Evolutionary conservation across 2,113 vertebrate genomes (phyloP), one percentile per base, ranked within the genome.

Genomic region (Neopipo cinnamomea): DNA sequence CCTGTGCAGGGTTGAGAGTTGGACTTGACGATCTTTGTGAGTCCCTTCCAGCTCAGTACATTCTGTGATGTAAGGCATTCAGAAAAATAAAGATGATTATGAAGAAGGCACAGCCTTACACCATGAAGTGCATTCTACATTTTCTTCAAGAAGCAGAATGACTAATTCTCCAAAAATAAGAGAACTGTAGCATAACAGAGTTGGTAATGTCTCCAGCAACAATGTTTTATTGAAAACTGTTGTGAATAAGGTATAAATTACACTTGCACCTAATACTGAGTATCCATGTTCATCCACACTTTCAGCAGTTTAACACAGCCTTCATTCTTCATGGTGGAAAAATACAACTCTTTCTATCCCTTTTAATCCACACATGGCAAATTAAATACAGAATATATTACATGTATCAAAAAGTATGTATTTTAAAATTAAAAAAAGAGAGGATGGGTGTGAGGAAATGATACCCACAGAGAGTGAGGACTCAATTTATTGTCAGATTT

Each of bases 361-460:
- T 62, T 91, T 88, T 46, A 75, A 89, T 62, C 30, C 56, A 83
- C 19, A 21, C 28, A 74, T 8, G 13, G 65, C 20, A 89, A 88
- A 49, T 42, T 17, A 83, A 87, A 76, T n/a, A 61, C 4, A 61
- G 55, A 42, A 6, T 33, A 33, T 27, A 49, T 27, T 25, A 39
- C 33, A 59, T 5, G 3, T 58, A 58, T 58, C 8, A 70, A 46
- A 85, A 93, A 74, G 42, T 8, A 61, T 6, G 2, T 24, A 56
- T 59, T 63, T 61, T 55, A 52, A 81, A 30, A 72, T 58, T 39
- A 61, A 28, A 37, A 46, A 39, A 58, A 66, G 11, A n/a, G 9
- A 24, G n/a, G 22, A 6, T 59, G 11, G 5, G 44, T 22, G 10
- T 15, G 18, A 22, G n/a, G 50, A 91, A 81, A 37, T 0, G 0